Evolutionary conservation across 2,797 vertebrate species (phyloP).

Genomic region (Sarcophilus harrisii): DNA sequence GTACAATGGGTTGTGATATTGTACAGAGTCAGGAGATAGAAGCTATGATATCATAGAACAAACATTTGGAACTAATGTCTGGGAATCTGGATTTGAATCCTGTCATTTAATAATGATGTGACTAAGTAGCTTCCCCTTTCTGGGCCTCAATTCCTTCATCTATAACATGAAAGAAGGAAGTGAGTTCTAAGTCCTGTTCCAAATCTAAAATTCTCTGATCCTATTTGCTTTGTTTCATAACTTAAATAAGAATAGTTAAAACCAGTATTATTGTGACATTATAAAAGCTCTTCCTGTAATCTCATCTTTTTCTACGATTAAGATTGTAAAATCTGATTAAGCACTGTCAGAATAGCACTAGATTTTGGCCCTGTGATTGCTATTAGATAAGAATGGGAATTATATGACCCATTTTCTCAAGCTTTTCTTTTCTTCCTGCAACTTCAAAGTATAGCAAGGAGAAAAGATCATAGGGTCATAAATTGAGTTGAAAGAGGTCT

Average conservation of each 20-base stretch:
- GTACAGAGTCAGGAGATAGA: background rate
- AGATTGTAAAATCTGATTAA: background rate
- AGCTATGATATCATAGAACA: background rate
- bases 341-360: background rate
- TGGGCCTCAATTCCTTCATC: background rate
- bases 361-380: conserved; percentile 11
- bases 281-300: background rate
- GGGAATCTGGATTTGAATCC: background rate
- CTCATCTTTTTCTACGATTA: background rate
- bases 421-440: background rate
- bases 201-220: background rate
- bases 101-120: background rate
- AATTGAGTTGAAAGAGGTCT: background rate
- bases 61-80: background rate
- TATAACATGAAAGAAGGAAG: background rate
- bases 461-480: background rate
- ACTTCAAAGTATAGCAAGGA: background rate
- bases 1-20: background rate
- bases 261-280: background rate
- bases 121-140: background rate
- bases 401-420: conserved; percentile 10
- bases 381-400: background rate
- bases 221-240: background rate
- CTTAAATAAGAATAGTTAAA: background rate
- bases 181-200: background rate